Conservation (phyloP, 2,113 vertebrate genomes). For the Odocoileus hemionus region DNA sequence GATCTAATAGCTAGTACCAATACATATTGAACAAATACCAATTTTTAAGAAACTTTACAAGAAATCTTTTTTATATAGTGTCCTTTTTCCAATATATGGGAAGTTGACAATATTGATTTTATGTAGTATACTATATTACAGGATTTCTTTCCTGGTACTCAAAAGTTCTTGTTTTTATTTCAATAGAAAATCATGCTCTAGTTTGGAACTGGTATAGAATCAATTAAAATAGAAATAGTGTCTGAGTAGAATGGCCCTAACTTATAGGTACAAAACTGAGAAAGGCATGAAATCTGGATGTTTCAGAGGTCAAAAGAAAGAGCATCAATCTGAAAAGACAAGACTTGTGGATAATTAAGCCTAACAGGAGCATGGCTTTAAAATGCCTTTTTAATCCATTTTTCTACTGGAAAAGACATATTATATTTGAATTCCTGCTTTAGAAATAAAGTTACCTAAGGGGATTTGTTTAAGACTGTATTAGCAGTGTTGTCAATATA, state of each 20-base stretch:
- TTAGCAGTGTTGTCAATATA: background rate
- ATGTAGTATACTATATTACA: background rate
- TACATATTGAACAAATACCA: background rate
- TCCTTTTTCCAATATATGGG: background rate
- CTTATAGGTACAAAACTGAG: background rate
- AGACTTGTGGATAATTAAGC: background rate
- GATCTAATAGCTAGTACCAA: background rate
- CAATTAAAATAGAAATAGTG: slow-evolving; percentile 8
- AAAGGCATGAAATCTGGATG: slow-evolving; percentile 38
- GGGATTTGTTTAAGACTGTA: background rate
- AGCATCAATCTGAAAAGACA: slow-evolving; percentile 33
- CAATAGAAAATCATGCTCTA: background rate
- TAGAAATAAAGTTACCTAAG: slow-evolving; percentile 13
- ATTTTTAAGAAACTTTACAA: background rate
- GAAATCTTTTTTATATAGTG: background rate
- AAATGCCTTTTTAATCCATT: background rate
- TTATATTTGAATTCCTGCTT: background rate
- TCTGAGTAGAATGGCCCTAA: background rate
- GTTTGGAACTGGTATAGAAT: background rate
- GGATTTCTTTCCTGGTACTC: background rate
- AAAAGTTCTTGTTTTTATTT: background rate
- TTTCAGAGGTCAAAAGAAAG: slow-evolving; percentile 37
- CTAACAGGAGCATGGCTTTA: background rate
- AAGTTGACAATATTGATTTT: background rate
- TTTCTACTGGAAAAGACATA: background rate